Evolutionary conservation across 2,888 invertebrate genomes (phyloP), one percentile per base, ranked within the genome.

Genomic region (Drosophila paramelanica): DNA sequence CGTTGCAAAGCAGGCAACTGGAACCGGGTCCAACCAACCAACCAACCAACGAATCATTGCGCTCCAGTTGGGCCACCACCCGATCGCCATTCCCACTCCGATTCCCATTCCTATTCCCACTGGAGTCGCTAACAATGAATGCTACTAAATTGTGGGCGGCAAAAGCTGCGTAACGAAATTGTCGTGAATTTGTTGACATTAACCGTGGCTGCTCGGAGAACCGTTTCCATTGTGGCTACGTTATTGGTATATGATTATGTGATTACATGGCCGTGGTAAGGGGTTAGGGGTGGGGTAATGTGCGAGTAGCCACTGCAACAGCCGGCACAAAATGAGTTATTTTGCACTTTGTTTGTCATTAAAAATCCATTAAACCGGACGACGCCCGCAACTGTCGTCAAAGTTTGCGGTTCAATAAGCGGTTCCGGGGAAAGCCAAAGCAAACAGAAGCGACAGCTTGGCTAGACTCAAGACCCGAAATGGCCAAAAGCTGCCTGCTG

Each of bases 291-390:
- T 10, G 11, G 11, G 17, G 4, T 14, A 13, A 11, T 56, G 23
- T 10, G 33, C 45, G 3, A 7, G 31, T 33, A 8, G 25, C 11
- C 27, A 4, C 33, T 36, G 53, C 36, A 31, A 67, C 71, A 55
- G 58, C 31, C 23, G 56, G 36, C 33, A 68, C 57, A 67, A 76
- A 84, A 82, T 84, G 67, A 86, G 80, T 88, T 86, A 82, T 86
- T 82, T 80, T 79, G 77, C 71, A 73, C 66, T 77, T 77, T 52
- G 67, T 6, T 67, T 79, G 87, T 89, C 89, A 86, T 86, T 86
- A 86, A 86, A 86, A 89, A 76, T 51, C 75, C 85, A 86, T 86
- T 86, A 86, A 73, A 45, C 41, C 39, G 41, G 41, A 43, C 51
- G 38, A 58, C 78, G 68, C 60, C 67, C 74, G 64, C 73, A 73